These are phyloP conservation scores for Masticophis lateralis DNA, from an alignment of 2,797 vertebrate genomes.

Conservation along the genomic window DNA sequence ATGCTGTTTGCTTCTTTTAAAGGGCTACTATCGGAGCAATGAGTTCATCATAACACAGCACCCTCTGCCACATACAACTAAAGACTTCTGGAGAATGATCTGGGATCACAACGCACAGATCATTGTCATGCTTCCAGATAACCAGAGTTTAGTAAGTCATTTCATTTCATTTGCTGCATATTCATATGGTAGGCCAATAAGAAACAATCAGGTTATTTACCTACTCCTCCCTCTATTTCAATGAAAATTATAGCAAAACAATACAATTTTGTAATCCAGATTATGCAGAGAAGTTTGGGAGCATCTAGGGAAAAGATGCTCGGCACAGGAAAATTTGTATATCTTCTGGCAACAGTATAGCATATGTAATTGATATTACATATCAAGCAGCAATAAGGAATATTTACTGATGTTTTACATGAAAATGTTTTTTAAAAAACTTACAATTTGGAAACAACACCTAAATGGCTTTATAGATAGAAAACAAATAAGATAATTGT, in stretches of 20 bases:
- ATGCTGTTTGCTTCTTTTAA: constrained; percentile 55
- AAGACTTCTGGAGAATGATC: constrained; percentile 99
- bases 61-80: constrained; percentile 96
- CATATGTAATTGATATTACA: too few relatives aligned
- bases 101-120: constrained; percentile 99
- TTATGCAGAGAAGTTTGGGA: background rate
- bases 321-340: background rate
- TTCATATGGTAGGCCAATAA: background rate
- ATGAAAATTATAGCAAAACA: constrained; percentile 3
- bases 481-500: background rate
- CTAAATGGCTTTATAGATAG: background rate
- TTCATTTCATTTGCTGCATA: fast-evolving
- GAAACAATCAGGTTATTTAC: background rate
- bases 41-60: constrained; percentile 99
- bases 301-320: too few relatives aligned
- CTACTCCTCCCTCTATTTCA: background rate
- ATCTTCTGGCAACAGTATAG: background rate
- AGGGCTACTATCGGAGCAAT: constrained; percentile 98
- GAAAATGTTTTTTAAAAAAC: background rate
- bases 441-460: background rate
- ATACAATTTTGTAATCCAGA: background rate
- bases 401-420: background rate
- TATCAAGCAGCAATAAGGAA: background rate
- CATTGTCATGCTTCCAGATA: constrained; percentile 98
- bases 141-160: constrained; percentile 88